Base-by-base conservation (phyloP, 53 echinoderm and acorn worm species). In the Echinometra lucunter region DNA sequence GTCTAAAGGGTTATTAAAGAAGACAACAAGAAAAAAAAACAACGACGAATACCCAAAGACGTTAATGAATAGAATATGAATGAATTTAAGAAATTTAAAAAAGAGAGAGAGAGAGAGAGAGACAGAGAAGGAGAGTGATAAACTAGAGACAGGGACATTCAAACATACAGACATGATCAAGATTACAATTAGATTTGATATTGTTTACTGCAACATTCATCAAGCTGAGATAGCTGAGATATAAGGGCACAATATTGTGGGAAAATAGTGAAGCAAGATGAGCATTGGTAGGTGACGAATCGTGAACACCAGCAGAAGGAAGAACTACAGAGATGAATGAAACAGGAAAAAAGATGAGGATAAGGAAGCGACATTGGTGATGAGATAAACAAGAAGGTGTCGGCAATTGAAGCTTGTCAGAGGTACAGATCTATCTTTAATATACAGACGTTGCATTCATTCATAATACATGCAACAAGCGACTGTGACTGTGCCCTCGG, bases 401-500 rank as follows among this genome's bases (percentile, higher is more conserved):
- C 13, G 78, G 38, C 42, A 38, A 40, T 78, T 23, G 78, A 17
- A 42, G 23, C 42, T 42, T 78, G 78, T 42, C 42, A 42, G 35
- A 28, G 72, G 30, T 32, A 32, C 6, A 32, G 70, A 34, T 53
- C 53, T 53, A 27, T 15, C 85, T 30, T 85, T 85, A 49, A 85
- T n/a, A n/a, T 85, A 85, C 85, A 85, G 85, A 85, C 85, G 49
- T 85, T 47, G 85, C 49, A 49, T 85, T 18, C 11, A 85, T 85
- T 45, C 85, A 85, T 85, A 85, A 85, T 85, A n/a, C 45, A 85
- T 49, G n/a, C 85, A 49, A 85, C 85, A 28, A 49, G 45, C 49
- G 85, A 85, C 85, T 49, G 19, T 85, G 49, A 85, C 85, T 49
- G 85, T 85, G 85, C 25, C 13, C 49, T 49, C 28, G 28, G 85